Percentiles rank a stretch among this genome's conserved stretches.
Evolutionary conservation across 2,888 invertebrate genomes (phyloP).

Genomic region (Drosophila algonquin): DNA sequence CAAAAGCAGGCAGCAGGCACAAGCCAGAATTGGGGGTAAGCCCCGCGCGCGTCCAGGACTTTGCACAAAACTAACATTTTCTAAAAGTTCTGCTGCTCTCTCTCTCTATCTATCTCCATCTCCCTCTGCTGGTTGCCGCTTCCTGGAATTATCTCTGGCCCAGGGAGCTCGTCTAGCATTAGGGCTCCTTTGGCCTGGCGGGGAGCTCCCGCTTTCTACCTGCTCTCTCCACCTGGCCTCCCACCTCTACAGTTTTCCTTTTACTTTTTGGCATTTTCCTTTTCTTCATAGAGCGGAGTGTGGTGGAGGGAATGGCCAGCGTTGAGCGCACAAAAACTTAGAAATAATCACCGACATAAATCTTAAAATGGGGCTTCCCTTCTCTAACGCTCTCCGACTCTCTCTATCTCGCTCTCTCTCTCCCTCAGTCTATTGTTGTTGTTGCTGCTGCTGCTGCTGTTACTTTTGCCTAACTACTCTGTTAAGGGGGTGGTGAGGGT

Average conservation of each 20-base stretch:
- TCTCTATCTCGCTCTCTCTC: not conserved
- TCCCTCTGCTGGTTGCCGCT: not conserved
- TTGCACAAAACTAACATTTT: slow-evolving; percentile 39
- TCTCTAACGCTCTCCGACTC: not conserved
- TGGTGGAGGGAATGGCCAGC: slow-evolving; percentile 50
- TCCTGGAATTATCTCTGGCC: slow-evolving; percentile 35
- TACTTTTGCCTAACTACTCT: slow-evolving; percentile 50
- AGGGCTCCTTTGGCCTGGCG: slow-evolving; percentile 11
- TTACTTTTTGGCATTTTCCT: slow-evolving; percentile 9
- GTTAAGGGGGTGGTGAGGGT: slow-evolving; percentile 18
- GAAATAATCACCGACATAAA: slow-evolving; percentile 83
- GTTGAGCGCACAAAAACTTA: slow-evolving; percentile 81
- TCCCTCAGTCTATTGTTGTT: not conserved
- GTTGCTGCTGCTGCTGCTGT: slow-evolving; percentile 6
- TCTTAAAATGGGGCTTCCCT: slow-evolving; percentile 76
- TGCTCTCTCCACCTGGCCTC: not conserved
- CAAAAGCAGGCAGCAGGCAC: not conserved
- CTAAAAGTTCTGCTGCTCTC: slow-evolving; percentile 28
- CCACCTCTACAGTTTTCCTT: slow-evolving; percentile 10
- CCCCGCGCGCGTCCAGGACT: not conserved
- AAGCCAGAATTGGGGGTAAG: not conserved
- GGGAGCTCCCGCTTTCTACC: not conserved
- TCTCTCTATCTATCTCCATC: not conserved
- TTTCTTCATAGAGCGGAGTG: slow-evolving; percentile 23
- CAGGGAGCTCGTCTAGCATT: slow-evolving; percentile 39